Evolutionary conservation across 2,888 invertebrate species (phyloP), one percentile per base, ranked within the genome.

Genomic region (Ormyrus thymus): DNA sequence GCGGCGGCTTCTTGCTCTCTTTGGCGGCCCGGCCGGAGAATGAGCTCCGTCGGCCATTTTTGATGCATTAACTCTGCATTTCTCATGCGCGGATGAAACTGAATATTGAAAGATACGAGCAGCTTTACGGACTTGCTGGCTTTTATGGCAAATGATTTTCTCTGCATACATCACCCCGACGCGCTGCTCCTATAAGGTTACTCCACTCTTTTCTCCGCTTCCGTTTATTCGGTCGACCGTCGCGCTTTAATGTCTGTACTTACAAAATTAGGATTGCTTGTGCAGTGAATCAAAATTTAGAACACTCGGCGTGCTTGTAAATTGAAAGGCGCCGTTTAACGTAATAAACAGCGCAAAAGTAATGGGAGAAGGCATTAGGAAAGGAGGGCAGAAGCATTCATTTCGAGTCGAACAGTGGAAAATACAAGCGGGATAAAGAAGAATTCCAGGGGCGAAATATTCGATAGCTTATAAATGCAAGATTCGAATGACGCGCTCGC

Each of bases 391-490:
- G 29, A 51, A 13, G 45, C 50, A 56, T 75, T 66, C 51, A 53
- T 72, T 45, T 55, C n/a, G 45, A 64, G 51, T 13, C 5, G 50
- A n/a, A 78, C n/a, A 68, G 68, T 71, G 7, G 6, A 61, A 68
- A 77, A 29, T 43, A 51, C 29, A 61, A 4, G 7, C 6, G n/a
- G 10, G n/a, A 10, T 51, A 29, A 61, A 56, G 55, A 81, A 81
- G 81, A 85, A 85, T 85, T 81, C 81, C 82, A 71, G 73, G 76
- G 51, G 15, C 50, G 53, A 80, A 83, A 84, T 83, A 84, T 83
- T 82, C 81, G 79, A 86, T 84, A 85, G 85, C 84, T 85, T 83
- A 81, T 81, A 81, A 84, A 84, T 83, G 79, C 81, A 84, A 79
- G 84, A 82, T 76, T 74, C 81, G 81, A 83, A 75, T 69, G 75